Percentiles rank a stretch among this genome's conserved stretches.
Evolutionary conservation across 1,140 invertebrate genomes (phyloP).

Genomic region (Eupristina koningsbergeri): DNA sequence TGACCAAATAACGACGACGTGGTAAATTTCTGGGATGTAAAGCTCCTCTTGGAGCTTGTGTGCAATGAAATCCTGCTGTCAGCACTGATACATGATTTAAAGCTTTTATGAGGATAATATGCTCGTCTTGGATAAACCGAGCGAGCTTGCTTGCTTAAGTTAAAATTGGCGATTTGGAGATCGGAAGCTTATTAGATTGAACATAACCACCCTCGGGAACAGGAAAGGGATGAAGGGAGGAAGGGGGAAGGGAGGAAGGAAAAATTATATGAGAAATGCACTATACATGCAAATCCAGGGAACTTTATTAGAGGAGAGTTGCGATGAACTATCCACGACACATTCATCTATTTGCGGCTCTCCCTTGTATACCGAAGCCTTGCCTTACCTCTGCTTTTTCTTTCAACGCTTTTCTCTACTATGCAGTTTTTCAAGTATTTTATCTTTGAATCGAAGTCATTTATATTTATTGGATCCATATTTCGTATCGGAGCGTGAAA

Average conservation of each 20-base stretch:
- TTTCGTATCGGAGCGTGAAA: not conserved
- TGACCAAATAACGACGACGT: slow-evolving; percentile 30
- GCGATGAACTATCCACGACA: not conserved
- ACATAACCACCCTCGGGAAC: slow-evolving; percentile 39
- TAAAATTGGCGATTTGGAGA: not conserved
- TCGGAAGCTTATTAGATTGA: slow-evolving; percentile 47
- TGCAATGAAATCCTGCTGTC: not conserved
- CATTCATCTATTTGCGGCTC: not conserved
- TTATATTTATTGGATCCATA: slow-evolving; percentile 15
- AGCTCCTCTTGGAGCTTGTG: not conserved
- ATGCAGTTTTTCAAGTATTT: not conserved
- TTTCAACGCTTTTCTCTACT: not conserved
- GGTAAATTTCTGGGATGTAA: slow-evolving; percentile 41
- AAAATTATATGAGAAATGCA: slow-evolving; percentile 63
- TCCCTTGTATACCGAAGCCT: not conserved
- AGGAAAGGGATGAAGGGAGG: too few species aligned
- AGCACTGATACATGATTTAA: slow-evolving; percentile 45
- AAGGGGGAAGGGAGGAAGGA: slow-evolving; percentile 33
- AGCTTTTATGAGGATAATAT: slow-evolving; percentile 39
- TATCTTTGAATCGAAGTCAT: not conserved
- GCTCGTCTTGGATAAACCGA: slow-evolving; percentile 29
- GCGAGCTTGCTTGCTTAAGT: slow-evolving; percentile 7
- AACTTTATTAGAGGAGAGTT: slow-evolving; percentile 30
- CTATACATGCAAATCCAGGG: slow-evolving; percentile 60
- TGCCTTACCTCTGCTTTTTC: not conserved